phyloP scores from a whole-genome alignment of 2,888 invertebrate genomes.

The Lepidochitona cinerea region DNA sequence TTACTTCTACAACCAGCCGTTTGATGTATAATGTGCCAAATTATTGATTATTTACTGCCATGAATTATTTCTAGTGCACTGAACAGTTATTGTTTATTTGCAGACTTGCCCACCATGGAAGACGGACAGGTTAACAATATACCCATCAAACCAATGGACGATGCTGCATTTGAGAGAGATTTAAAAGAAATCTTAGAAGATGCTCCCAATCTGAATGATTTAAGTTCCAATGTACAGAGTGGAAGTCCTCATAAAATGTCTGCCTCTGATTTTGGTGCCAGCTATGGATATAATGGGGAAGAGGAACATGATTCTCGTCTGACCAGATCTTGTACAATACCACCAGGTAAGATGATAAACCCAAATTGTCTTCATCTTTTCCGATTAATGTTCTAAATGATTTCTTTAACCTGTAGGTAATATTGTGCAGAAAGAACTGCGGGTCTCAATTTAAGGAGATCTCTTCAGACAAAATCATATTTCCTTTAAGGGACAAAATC shows the following conservation, averaged over 20 bases:
- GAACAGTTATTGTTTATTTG: neutral
- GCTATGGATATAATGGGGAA: neutral
- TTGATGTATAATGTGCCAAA: neutral
- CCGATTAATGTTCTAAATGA: no score
- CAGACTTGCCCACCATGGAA: constrained; percentile 15
- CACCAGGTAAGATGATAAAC: no score
- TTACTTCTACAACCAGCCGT: neutral
- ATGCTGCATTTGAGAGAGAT: constrained; percentile 65
- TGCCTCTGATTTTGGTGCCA: constrained; percentile 29
- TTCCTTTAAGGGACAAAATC: no score
- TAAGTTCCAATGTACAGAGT: constrained; percentile 60
- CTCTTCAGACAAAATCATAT: no score
- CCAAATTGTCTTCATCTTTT: no score
- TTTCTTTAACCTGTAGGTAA: no score
- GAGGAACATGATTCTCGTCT: constrained; percentile 25
- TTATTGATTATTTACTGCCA: no score
- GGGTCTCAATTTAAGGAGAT: no score
- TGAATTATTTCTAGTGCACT: neutral
- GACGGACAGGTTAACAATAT: constrained; percentile 32
- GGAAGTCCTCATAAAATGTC: constrained; percentile 38
- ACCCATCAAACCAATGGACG: constrained; percentile 34
- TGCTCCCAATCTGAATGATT: constrained; percentile 61
- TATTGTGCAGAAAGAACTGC: no score
- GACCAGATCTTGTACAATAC: constrained; percentile 53
- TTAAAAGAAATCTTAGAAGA: constrained; percentile 67